Percentiles rank a stretch among this genome's conserved stretches.
phyloP scores from a whole-genome alignment of 2,113 vertebrate species.

The Eurystomus gularis region DNA sequence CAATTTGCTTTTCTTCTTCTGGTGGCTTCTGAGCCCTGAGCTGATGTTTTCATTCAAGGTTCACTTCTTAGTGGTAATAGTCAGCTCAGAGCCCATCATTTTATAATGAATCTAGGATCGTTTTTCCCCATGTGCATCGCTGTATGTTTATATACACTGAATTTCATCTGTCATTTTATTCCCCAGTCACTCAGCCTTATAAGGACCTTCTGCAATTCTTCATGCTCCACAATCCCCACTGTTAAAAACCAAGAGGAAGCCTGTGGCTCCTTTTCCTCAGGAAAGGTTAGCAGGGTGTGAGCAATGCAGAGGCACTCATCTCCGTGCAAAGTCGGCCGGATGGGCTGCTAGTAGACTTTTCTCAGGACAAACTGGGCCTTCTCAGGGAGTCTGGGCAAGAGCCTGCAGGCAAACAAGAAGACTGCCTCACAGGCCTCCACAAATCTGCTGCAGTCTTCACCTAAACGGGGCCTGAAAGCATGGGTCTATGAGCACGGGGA shows the following conservation, averaged over 20 bases:
- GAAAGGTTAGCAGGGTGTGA: not conserved
- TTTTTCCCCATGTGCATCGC: not conserved
- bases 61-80: not conserved
- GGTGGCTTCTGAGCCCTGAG: not conserved
- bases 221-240: conserved; percentile 40
- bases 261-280: not conserved
- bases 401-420: not conserved
- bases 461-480: not conserved
- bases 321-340: not conserved
- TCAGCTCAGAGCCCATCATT: not conserved
- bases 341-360: not conserved
- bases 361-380: not conserved
- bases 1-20: not conserved
- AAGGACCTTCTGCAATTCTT: conserved; percentile 57
- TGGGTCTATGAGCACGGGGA: not conserved
- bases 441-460: not conserved
- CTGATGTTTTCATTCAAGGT: conserved; percentile 35
- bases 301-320: not conserved
- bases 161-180: conserved; percentile 61
- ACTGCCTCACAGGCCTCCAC: rapidly evolving
- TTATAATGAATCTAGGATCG: not conserved
- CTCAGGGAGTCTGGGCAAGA: not conserved
- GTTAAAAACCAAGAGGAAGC: conserved; percentile 49
- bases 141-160: conserved; percentile 41
- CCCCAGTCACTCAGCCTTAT: conserved; percentile 41